Conservation (phyloP, 1,140 invertebrate genomes). For the Tetramorium parvispinum region DNA sequence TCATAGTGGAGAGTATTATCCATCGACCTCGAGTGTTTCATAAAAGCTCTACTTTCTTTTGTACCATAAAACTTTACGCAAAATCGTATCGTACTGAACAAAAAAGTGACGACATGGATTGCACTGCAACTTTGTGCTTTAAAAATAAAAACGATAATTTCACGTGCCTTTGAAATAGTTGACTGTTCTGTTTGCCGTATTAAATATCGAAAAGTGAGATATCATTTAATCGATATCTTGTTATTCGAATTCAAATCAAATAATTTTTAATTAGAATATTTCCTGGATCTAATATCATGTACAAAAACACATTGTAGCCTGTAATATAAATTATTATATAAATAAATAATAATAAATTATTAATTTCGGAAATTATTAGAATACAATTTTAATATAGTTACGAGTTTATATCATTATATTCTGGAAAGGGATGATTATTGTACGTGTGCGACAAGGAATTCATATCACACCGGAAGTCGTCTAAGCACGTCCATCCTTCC, state of each 20-base stretch:
- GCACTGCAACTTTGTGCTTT: slow-evolving; percentile 50
- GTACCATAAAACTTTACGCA: slow-evolving; percentile 61
- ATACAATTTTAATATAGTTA: background rate
- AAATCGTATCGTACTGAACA: slow-evolving; percentile 24
- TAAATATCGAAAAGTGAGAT: background rate
- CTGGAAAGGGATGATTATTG: background rate
- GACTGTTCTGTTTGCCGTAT: background rate
- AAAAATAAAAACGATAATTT: slow-evolving; percentile 49
- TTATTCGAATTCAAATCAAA: background rate
- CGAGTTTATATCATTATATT: background rate
- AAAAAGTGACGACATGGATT: slow-evolving; percentile 12
- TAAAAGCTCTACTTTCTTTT: slow-evolving; percentile 59
- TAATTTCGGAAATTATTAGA: background rate
- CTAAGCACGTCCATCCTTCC: slow-evolving; percentile 53
- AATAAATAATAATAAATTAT: background rate
- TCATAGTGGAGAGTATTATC: slow-evolving; percentile 50
- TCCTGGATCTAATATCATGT: background rate
- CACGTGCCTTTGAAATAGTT: background rate
- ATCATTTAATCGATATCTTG: background rate
- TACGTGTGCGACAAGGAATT: background rate
- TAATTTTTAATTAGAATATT: background rate
- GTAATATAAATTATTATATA: background rate
- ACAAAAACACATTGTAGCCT: background rate
- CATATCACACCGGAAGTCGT: slow-evolving; percentile 51
- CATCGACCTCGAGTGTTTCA: slow-evolving; percentile 52